phyloP scores from a whole-genome alignment of 2,797 vertebrate species.

The Propithecus deckenii region DNA sequence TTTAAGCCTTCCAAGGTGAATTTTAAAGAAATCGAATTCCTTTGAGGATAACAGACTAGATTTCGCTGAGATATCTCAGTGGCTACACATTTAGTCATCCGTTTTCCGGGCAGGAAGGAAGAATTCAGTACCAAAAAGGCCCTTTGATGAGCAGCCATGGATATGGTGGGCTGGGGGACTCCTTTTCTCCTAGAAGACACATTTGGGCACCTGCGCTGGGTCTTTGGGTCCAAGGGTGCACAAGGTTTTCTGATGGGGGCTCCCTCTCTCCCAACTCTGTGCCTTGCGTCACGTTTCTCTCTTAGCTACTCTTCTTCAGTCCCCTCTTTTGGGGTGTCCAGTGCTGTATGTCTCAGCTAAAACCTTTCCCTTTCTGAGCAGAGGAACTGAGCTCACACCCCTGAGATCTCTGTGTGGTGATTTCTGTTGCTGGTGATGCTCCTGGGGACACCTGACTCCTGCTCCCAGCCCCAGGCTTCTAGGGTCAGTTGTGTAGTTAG shows the following conservation, averaged over 20 bases:
- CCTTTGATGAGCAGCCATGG: not conserved
- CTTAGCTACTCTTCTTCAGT: not conserved
- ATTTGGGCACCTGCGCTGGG: not conserved
- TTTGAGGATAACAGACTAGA: slow-evolving; percentile 59
- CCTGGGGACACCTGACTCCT: not conserved
- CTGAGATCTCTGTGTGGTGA: not conserved
- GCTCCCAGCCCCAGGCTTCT: not conserved
- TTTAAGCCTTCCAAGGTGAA: slow-evolving; percentile 61
- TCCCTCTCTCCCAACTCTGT: not conserved
- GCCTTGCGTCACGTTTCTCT: not conserved
- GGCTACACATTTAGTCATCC: slow-evolving; percentile 15
- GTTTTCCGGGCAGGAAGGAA: not conserved
- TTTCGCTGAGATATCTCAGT: slow-evolving; percentile 48
- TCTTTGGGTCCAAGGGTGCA: not conserved
- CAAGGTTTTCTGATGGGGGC: not conserved
- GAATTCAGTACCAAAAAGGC: not conserved
- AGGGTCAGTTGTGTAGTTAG: not conserved
- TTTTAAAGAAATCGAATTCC: slow-evolving; percentile 66
- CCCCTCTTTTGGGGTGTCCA: not conserved
- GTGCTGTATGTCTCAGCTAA: not conserved
- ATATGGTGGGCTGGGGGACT: not conserved
- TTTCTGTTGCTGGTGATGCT: not conserved
- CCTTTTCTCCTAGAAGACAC: not conserved
- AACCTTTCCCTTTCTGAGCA: not conserved
- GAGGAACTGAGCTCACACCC: not conserved